A percentile compares a stretch with the other conserved stretches of the same genome.
Conservation (phyloP, 2,888 invertebrate species). For the Didymodactylos carnosus region DNA sequence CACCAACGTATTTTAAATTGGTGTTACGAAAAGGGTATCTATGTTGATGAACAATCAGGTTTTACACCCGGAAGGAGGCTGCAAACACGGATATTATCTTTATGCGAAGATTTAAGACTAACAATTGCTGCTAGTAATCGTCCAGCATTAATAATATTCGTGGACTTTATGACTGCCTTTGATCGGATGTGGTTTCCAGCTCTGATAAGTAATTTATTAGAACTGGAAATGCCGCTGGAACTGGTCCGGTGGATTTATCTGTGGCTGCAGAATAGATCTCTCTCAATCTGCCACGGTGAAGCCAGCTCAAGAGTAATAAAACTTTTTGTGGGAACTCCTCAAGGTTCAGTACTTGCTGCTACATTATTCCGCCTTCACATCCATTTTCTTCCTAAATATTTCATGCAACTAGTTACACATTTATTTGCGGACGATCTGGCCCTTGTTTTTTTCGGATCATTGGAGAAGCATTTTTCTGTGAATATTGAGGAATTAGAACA, state of each 20-base stretch:
- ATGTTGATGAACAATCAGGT: not conserved
- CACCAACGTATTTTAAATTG: not conserved
- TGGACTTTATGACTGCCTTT: not conserved
- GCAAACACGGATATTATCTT: not conserved
- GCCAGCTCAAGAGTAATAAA: not conserved
- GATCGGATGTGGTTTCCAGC: not conserved
- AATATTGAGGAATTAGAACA: not conserved
- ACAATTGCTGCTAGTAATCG: not conserved
- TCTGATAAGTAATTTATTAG: not conserved
- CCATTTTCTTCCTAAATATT: not conserved
- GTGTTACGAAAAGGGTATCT: not conserved
- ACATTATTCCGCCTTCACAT: not conserved
- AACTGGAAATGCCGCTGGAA: not conserved
- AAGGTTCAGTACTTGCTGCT: not conserved
- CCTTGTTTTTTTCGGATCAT: not conserved
- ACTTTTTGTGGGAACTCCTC: not conserved
- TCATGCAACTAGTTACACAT: not conserved
- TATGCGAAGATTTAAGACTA: not conserved
- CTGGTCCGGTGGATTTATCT: not conserved
- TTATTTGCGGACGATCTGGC: not conserved
- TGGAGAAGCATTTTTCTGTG: not conserved
- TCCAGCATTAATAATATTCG: not conserved
- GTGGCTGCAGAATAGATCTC: not conserved
- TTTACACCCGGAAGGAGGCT: not conserved
- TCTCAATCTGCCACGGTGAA: not conserved